Evolutionary conservation across 2,797 vertebrate species (phyloP).

Genomic region (Enteromius treurensis): DNA sequence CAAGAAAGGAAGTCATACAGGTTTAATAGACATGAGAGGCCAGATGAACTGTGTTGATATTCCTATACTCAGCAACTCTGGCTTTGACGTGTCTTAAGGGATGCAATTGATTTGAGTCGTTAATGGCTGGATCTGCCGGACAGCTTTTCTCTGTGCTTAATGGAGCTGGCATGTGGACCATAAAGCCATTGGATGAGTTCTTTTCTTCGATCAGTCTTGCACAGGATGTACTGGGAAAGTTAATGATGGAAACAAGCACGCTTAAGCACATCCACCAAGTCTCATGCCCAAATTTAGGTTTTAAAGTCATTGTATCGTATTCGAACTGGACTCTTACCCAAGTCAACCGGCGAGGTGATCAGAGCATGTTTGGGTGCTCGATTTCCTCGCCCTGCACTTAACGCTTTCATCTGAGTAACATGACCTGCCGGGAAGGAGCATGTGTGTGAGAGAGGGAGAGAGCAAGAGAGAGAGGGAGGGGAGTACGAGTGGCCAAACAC

Average conservation of each 20-base stretch:
- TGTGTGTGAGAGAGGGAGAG: conserved; percentile 7
- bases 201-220: conserved; percentile 2
- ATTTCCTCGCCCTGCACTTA: conserved; percentile 66
- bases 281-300: conserved; percentile 1
- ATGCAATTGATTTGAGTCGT: neutral
- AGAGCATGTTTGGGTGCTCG: conserved; percentile 64
- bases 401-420: conserved; percentile 75
- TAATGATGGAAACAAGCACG: conserved; percentile 5
- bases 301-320: conserved; percentile 10
- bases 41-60: neutral
- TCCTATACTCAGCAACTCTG: neutral
- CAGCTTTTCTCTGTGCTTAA: conserved; percentile 19
- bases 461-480: conserved; percentile 1
- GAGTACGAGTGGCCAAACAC: conserved; percentile 25
- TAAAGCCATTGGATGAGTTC: neutral
- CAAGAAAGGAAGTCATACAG: neutral
- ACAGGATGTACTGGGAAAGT: neutral
- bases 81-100: neutral
- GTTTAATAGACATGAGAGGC: neutral
- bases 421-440: conserved; percentile 66
- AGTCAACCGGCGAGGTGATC: conserved; percentile 16
- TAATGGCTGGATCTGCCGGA: conserved; percentile 4
- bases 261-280: conserved; percentile 10
- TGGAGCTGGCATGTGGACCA: conserved; percentile 6
- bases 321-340: conserved; percentile 19